Base-by-base conservation (phyloP, 2,113 vertebrate species). In the Colius striatus region DNA sequence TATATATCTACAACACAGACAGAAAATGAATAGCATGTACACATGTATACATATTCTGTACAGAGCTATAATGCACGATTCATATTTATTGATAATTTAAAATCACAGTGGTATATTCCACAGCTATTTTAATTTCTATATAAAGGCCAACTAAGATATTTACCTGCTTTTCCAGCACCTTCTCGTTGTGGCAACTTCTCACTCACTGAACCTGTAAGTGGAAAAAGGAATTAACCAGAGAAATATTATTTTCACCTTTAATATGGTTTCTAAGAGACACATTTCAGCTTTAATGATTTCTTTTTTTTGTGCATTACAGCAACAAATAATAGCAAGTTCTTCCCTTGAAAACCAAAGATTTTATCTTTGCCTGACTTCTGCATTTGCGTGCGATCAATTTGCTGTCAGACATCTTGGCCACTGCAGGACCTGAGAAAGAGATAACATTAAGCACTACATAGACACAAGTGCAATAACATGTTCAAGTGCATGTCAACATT, bases 101-200 rank as follows among this genome's bases (percentile, higher is more conserved):
- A 88, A 68, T 19, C 27, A 68, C 15, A 43, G 15, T 25, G 36
- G 4, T 55, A 16, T 57, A 58, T 48, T 21, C 19, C 57, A 84
- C 48, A 86, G 16, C 2, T 72, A 68, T 68, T 78, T 80, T 47
- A 78, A 12, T 32, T 86, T 77, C 38, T 41, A 21, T 70, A 43
- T 78, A 78, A 94, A 75, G 58, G 55, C 27, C 27, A 62, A 16
- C 76, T 76, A 89, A 96, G 95, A 96, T 94, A 98, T 98, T 98
- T 98, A 99, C 99, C 99, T 99, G 98, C 45, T 98, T 98, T 99
- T 95, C 98, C 99, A 27, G 98, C 45, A 54, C 98, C 99, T 97
- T 99, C 99, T 95, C 98, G 97, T 47, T 98, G 98, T 15, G 98
- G 98, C 3, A 98, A 60, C 89, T 98, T 98, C 73, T 99, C 99